Evolutionary conservation across 2,797 vertebrate genomes (phyloP).

Genomic region (Gila robusta): DNA sequence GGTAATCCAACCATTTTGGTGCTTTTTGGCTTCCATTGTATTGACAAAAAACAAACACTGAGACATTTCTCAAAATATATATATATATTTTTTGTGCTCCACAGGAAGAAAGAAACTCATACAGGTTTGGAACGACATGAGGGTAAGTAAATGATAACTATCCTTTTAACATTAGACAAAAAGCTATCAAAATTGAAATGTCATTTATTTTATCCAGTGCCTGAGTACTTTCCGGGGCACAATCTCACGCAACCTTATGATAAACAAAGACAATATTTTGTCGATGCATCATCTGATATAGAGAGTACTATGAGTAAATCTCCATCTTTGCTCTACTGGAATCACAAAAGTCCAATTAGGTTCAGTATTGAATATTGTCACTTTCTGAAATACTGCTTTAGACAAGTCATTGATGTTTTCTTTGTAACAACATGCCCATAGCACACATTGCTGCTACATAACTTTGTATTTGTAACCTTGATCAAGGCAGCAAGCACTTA

Average conservation of each 20-base stretch:
- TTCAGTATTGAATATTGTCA: neutral
- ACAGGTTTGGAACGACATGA: too few species aligned
- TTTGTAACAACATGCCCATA: constrained; percentile 4
- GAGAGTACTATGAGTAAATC: neutral
- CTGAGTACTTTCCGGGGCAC: neutral
- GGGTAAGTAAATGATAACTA: neutral
- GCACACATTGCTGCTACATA: constrained; percentile 24
- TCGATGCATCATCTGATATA: neutral
- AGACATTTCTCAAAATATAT: neutral
- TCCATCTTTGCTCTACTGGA: neutral
- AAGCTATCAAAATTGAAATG: neutral
- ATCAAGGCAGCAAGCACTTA: constrained; percentile 16
- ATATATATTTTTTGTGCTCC: neutral
- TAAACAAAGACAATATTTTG: neutral
- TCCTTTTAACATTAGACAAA: neutral
- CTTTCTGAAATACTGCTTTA: neutral
- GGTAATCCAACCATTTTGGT: neutral
- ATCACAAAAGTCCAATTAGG: neutral
- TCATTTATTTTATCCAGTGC: neutral
- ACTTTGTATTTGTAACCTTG: constrained; percentile 37
- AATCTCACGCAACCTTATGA: neutral
- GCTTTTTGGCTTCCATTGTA: neutral
- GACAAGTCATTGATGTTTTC: constrained; percentile 5
- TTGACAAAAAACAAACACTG: neutral
- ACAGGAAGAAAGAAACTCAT: neutral